Evolutionary conservation across 2,797 vertebrate genomes (phyloP).

Genomic region (Acipenser ruthenus): DNA sequence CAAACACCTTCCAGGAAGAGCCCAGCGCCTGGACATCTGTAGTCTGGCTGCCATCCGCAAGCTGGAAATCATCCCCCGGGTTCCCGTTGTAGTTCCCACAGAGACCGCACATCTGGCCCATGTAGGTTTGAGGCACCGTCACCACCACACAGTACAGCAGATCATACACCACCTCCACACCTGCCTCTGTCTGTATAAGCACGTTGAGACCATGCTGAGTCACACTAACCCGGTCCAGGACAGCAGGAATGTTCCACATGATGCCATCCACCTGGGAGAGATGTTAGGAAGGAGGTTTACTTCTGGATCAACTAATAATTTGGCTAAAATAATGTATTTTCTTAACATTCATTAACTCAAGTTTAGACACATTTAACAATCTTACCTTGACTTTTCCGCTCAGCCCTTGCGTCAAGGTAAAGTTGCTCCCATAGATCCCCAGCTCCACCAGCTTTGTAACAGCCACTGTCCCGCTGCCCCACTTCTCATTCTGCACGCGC

Average conservation of each 20-base stretch:
- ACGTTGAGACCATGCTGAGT: conserved; percentile 9
- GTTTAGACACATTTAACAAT: conserved; percentile 10
- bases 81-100: conserved; percentile 24
- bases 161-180: conserved; percentile 17
- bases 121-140: background rate
- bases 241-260: conserved; percentile 27
- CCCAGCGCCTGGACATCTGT: background rate
- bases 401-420: conserved; percentile 17
- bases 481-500: conserved; percentile 29
- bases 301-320: no score
- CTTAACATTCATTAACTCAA: no score
- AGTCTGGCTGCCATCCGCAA: background rate
- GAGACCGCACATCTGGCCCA: conserved; percentile 18
- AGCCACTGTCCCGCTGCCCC: conserved; percentile 4
- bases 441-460: conserved; percentile 17
- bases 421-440: conserved; percentile 15
- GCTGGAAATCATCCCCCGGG: conserved; percentile 14
- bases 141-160: background rate
- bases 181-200: conserved; percentile 8
- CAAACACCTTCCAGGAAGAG: background rate
- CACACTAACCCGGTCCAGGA: background rate
- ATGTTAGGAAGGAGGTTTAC: no score
- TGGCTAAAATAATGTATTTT: no score
- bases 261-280: conserved; percentile 35
- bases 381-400: conserved; percentile 25